Conservation (phyloP, 2,797 vertebrate species). For the Enteromius thamalakanensis region DNA sequence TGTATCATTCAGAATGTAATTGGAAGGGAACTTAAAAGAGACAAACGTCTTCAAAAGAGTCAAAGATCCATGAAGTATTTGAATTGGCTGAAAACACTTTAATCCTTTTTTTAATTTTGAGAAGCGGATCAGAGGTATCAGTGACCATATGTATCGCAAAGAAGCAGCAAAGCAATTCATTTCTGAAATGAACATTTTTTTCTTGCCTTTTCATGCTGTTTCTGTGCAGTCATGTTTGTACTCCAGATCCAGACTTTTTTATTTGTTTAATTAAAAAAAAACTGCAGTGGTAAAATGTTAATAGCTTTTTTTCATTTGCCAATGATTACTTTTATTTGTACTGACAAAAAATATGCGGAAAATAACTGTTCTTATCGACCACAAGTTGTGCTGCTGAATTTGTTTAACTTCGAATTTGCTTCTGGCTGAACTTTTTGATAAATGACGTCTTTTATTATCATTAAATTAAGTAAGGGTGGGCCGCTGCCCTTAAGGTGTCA, state of each 20-base stretch:
- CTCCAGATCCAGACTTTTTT: neutral
- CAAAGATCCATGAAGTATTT: conserved; percentile 25
- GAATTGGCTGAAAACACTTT: conserved; percentile 43
- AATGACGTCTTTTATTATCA: conserved; percentile 30
- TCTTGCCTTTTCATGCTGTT: neutral
- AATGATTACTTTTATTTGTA: neutral
- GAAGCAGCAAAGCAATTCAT: conserved; percentile 32
- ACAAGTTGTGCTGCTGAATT: neutral
- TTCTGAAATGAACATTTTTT: conserved; percentile 14
- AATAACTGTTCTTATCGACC: neutral
- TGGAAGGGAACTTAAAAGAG: conserved; percentile 41
- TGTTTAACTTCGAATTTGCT: conserved; percentile 1
- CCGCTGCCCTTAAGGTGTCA: conserved; percentile 28
- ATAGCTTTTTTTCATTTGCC: neutral
- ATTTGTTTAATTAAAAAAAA: neutral
- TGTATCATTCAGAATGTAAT: conserved; percentile 39
- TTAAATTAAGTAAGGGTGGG: conserved; percentile 34
- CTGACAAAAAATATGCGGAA: neutral
- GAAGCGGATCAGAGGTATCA: conserved; percentile 44
- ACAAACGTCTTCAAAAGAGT: conserved; percentile 33
- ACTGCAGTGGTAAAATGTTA: neutral
- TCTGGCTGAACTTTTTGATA: conserved; percentile 3
- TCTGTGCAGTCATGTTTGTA: conserved; percentile 10
- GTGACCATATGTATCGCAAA: conserved; percentile 16
- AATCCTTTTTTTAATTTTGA: conserved; percentile 42